A percentile compares a stretch with the other conserved stretches of the same genome.
Evolutionary conservation across 2,113 vertebrate genomes (phyloP).

Genomic region (Antigone vipio): DNA sequence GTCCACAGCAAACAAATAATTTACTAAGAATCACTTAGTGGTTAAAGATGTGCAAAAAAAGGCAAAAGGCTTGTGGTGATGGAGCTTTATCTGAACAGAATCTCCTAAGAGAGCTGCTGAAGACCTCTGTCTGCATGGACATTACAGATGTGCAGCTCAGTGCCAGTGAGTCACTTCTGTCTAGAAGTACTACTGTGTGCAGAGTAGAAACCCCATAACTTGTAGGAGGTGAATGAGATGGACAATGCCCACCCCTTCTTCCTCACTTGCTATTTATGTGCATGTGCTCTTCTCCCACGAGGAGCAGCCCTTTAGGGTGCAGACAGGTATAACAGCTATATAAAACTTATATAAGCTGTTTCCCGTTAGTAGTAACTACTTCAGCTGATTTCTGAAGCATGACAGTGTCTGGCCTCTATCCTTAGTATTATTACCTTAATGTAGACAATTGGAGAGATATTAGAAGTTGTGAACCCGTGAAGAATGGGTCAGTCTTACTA

Average conservation of each 20-base stretch:
- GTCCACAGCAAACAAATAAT: neutral
- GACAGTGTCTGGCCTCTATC: neutral
- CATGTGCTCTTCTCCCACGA: neutral
- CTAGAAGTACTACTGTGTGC: neutral
- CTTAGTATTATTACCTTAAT: neutral
- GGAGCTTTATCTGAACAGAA: neutral
- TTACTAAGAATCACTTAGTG: neutral
- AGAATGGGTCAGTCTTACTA: neutral
- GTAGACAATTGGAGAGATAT: neutral
- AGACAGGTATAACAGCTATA: neutral
- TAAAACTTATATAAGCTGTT: neutral
- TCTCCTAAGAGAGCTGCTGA: neutral
- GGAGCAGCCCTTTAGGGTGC: neutral
- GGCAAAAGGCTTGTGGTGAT: neutral
- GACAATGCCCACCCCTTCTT: neutral
- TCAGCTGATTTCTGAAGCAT: neutral
- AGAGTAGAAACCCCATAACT: neutral
- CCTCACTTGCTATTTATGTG: neutral
- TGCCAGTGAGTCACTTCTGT: neutral
- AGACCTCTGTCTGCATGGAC: neutral
- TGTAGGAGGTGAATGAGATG: neutral
- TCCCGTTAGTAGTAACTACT: neutral
- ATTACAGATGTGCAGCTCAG: neutral
- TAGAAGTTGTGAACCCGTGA: neutral
- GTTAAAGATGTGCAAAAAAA: neutral